These are phyloP conservation scores for Chaetogeoica ovagalla DNA, from an alignment of 2,888 invertebrate species.

Conservation along the genomic window DNA sequence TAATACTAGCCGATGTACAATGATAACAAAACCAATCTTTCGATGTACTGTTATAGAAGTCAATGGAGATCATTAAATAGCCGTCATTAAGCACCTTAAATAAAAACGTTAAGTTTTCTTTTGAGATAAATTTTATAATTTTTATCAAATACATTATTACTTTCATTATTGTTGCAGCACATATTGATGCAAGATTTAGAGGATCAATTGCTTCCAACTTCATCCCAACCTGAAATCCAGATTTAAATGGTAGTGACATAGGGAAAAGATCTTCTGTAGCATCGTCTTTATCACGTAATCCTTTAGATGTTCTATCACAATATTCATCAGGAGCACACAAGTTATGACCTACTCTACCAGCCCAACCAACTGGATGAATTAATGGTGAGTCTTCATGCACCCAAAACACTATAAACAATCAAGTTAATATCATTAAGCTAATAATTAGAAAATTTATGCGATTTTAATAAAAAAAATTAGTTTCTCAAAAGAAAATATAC, in stretches of 20 bases:
- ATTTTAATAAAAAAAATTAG: background rate
- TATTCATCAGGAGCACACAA: slow-evolving; percentile 83
- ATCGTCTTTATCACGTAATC: slow-evolving; percentile 74
- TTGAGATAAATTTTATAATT: background rate
- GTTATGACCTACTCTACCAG: slow-evolving; percentile 83
- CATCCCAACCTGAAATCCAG: slow-evolving; percentile 78
- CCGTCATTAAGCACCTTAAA: slow-evolving; percentile 78
- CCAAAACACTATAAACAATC: slow-evolving; percentile 74
- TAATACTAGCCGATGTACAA: slow-evolving; percentile 89
- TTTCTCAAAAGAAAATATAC: background rate
- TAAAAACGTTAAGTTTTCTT: slow-evolving; percentile 17
- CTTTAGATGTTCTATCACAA: slow-evolving; percentile 73
- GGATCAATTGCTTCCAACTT: slow-evolving; percentile 98
- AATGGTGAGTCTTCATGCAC: slow-evolving; percentile 94
- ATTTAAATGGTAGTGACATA: slow-evolving; percentile 59
- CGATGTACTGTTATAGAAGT: slow-evolving; percentile 78
- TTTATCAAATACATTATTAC: slow-evolving; percentile 56
- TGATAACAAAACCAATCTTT: slow-evolving; percentile 96
- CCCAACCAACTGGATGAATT: slow-evolving; percentile 97
- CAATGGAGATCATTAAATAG: slow-evolving; percentile 95
- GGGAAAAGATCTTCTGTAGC: slow-evolving; percentile 77
- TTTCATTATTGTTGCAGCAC: slow-evolving; percentile 93
- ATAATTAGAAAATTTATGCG: background rate
- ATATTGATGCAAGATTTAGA: slow-evolving; percentile 88
- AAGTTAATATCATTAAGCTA: slow-evolving; percentile 5